These are phyloP conservation scores for Megalops cyprinoides DNA, from an alignment of 2,797 vertebrate genomes.

Conservation along the genomic window DNA sequence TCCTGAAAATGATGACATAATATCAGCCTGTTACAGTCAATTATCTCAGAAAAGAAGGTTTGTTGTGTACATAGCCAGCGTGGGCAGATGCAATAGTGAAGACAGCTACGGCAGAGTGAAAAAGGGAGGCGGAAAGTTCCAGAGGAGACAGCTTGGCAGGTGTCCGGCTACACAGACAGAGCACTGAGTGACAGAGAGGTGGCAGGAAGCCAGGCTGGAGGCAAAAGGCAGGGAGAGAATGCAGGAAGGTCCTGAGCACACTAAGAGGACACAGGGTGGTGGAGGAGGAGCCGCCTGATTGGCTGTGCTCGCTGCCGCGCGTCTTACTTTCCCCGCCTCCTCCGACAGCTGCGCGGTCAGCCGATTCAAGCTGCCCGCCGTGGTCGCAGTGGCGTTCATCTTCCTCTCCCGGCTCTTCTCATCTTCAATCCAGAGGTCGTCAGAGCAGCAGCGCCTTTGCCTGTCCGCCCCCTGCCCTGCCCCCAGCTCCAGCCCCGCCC, in stretches of 20 bases:
- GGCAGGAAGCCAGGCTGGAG: background rate
- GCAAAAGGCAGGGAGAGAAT: constrained; percentile 19
- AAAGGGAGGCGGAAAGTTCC: constrained; percentile 24
- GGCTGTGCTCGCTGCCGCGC: constrained; percentile 17
- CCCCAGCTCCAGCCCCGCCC: constrained; percentile 37
- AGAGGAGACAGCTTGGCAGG: background rate
- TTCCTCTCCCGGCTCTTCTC: constrained; percentile 66
- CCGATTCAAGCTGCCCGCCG: constrained; percentile 55
- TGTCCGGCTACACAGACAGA: constrained; percentile 1
- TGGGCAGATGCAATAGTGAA: constrained; percentile 21
- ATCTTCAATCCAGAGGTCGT: constrained; percentile 73
- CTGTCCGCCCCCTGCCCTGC: constrained; percentile 46
- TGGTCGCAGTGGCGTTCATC: constrained; percentile 54
- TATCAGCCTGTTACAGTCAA: background rate
- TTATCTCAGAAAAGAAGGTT: background rate
- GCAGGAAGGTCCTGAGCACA: background rate
- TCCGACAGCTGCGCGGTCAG: constrained; percentile 44
- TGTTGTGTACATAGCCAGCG: background rate
- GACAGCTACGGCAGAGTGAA: constrained; percentile 16
- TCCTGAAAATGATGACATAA: background rate
- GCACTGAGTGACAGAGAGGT: background rate
- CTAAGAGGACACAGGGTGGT: constrained; percentile 17
- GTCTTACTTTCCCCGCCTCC: constrained; percentile 74
- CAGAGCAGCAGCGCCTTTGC: constrained; percentile 69
- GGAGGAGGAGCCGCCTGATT: constrained; percentile 29